A percentile compares a stretch with the other conserved stretches of the same genome.
phyloP scores from a whole-genome alignment of 2,797 vertebrate genomes.

The Chrysocyon brachyurus region DNA sequence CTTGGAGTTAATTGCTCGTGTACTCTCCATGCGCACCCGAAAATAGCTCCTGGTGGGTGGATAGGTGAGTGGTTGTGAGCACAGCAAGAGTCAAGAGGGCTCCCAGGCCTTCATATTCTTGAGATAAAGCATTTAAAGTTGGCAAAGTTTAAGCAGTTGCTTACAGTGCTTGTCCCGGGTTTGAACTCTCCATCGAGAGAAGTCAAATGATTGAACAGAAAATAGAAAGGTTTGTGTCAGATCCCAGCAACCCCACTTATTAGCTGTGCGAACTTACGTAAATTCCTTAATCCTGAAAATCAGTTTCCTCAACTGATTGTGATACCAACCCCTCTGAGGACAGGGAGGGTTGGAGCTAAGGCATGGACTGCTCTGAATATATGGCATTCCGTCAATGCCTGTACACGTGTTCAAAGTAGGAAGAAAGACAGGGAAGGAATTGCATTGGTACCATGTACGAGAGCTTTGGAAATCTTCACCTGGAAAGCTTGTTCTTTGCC shows the following conservation, averaged over 20 bases:
- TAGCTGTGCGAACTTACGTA: background rate
- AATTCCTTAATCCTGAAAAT: background rate
- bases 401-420: background rate
- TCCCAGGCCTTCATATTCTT: background rate
- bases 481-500: background rate
- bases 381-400: rapidly evolving
- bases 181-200: slow-evolving; percentile 6
- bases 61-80: background rate
- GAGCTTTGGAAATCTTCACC: background rate
- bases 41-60: slow-evolving; percentile 58
- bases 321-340: background rate
- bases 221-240: background rate
- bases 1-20: slow-evolving; percentile 1
- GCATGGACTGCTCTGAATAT: background rate
- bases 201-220: background rate
- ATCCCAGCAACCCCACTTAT: background rate
- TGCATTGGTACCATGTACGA: background rate
- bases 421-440: background rate
- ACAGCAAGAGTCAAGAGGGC: background rate
- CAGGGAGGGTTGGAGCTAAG: rapidly evolving
- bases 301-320: background rate
- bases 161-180: background rate
- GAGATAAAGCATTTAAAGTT: background rate
- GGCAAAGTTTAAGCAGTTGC: background rate
- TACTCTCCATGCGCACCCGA: background rate